Percentiles rank a stretch among this genome's conserved stretches.
Conservation (phyloP, 1,140 invertebrate species). For the Dendroctonus valens region DNA sequence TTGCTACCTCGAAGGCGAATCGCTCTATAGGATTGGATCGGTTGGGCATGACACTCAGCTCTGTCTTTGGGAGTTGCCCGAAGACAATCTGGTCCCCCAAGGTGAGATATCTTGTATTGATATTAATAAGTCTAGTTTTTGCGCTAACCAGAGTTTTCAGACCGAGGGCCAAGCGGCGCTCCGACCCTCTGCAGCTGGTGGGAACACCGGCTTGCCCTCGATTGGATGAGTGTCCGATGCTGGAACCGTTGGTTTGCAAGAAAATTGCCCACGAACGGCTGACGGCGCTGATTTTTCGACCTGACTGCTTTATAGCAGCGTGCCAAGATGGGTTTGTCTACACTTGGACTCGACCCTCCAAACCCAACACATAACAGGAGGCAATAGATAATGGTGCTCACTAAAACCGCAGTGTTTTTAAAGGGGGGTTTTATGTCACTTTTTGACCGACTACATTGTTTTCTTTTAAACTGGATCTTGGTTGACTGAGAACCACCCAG, state of each 20-base stretch:
- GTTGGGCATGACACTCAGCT: conserved; percentile 98
- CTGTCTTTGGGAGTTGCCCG: conserved; percentile 97
- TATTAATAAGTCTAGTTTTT: background rate
- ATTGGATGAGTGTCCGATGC: conserved; percentile 92
- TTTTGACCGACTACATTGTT: too few relatives aligned
- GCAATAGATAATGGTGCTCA: background rate
- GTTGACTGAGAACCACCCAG: too few relatives aligned
- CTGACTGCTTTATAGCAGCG: conserved; percentile 95
- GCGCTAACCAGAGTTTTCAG: conserved; percentile 12
- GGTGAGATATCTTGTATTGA: conserved; percentile 8
- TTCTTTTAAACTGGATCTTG: too few relatives aligned
- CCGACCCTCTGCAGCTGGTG: conserved; percentile 80
- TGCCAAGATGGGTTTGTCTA: conserved; percentile 98
- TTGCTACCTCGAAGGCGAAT: conserved; percentile 49
- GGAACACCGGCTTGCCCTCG: conserved; percentile 89
- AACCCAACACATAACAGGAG: conserved; percentile 12
- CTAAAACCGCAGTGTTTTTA: background rate
- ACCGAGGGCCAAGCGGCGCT: conserved; percentile 44
- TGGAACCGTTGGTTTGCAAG: conserved; percentile 96
- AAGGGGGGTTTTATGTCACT: background rate
- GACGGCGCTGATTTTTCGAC: conserved; percentile 89
- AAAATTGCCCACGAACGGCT: conserved; percentile 96
- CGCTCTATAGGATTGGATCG: conserved; percentile 53
- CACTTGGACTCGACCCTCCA: conserved; percentile 90
- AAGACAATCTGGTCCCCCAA: conserved; percentile 73